phyloP scores from a whole-genome alignment of 2,113 vertebrate genomes.

The Triplophysa tibetana region DNA sequence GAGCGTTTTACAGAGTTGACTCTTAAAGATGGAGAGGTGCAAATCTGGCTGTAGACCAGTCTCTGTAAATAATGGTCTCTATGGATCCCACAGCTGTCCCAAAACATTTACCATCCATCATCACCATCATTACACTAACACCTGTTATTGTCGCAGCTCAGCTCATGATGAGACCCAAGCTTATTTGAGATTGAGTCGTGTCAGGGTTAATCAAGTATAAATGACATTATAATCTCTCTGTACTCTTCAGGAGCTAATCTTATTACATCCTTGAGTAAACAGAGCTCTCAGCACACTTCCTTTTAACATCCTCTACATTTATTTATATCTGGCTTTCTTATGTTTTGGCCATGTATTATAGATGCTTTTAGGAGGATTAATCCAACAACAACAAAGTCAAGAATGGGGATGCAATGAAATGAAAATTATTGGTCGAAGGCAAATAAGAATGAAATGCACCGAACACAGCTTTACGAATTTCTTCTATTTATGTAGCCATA shows the following conservation, averaged over 20 bases:
- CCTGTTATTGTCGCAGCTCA: conserved; percentile 47
- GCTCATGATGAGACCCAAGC: conserved; percentile 35
- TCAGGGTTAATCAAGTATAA: conserved; percentile 30
- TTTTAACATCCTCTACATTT: neutral
- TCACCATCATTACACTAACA: conserved; percentile 49
- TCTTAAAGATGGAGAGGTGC: neutral
- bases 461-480: too few relatives aligned
- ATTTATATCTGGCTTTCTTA: neutral
- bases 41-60: conserved; percentile 31
- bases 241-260: conserved; percentile 6
- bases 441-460: too few relatives aligned
- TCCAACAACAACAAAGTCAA: too few relatives aligned
- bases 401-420: too few relatives aligned
- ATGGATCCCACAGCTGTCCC: conserved; percentile 30
- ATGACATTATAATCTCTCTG: conserved; percentile 22
- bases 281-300: neutral
- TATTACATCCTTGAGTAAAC: conserved; percentile 18
- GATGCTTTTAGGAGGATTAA: too few relatives aligned
- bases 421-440: too few relatives aligned
- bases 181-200: neutral
- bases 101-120: conserved; percentile 57
- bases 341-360: too few relatives aligned
- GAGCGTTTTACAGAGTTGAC: neutral
- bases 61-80: conserved; percentile 42
- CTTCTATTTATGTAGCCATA: too few relatives aligned